phyloP scores from a whole-genome alignment of 2,888 invertebrate genomes.

The Meliscaeva auricollis region DNA sequence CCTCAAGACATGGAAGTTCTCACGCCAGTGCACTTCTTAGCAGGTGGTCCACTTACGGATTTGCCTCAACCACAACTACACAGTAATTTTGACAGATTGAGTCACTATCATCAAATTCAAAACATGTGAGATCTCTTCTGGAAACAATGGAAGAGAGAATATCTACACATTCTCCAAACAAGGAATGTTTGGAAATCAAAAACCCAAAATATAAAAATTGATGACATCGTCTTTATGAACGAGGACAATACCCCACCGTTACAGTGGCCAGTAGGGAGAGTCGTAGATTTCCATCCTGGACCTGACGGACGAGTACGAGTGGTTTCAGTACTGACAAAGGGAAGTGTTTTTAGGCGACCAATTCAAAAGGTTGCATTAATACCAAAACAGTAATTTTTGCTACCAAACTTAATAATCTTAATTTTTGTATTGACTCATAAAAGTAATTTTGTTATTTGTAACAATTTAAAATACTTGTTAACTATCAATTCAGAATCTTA shows the following conservation, averaged over 20 bases:
- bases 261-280: too few species aligned
- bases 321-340: too few species aligned
- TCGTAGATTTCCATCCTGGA: too few species aligned
- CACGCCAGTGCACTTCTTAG: conserved; percentile 1
- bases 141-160: conserved; percentile 12
- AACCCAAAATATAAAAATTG: conserved; percentile 4
- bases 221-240: conserved; percentile 4
- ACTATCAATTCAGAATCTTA: not conserved
- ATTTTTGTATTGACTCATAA: too few species aligned
- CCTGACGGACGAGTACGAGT: too few species aligned
- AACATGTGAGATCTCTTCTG: conserved; percentile 27
- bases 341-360: too few species aligned
- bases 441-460: not conserved
- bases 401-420: not conserved
- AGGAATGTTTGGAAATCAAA: conserved; percentile 7
- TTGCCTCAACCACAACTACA: conserved; percentile 1
- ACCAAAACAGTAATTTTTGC: not conserved
- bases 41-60: not conserved
- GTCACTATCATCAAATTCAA: conserved; percentile 25
- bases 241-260: not conserved
- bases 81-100: conserved; percentile 15
- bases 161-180: not conserved
- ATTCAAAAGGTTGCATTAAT: too few species aligned
- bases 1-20: conserved; percentile 26
- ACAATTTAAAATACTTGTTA: not conserved